Percentiles rank a stretch among this genome's conserved stretches.
phyloP scores from a whole-genome alignment of 2,797 vertebrate species.

The Molossus alvarezi region DNA sequence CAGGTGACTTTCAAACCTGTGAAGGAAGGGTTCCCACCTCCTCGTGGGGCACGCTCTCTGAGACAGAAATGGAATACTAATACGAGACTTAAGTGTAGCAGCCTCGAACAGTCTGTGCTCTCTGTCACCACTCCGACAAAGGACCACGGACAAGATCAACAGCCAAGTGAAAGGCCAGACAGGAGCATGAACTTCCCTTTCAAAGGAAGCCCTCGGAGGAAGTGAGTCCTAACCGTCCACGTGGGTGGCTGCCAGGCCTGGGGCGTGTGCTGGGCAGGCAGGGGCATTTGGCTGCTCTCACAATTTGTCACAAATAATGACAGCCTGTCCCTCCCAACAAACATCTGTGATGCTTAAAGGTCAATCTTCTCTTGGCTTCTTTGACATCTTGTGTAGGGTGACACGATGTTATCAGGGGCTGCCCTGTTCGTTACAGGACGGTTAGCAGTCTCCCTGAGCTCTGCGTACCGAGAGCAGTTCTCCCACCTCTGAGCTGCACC shows the following conservation, averaged over 20 bases:
- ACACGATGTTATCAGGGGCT: neutral
- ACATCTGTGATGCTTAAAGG: neutral
- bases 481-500: neutral
- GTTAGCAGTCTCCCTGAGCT: neutral
- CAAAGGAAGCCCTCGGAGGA: neutral
- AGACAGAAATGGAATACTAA: constrained; percentile 73
- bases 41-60: constrained; percentile 50
- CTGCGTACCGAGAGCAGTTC: neutral
- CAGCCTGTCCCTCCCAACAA: neutral
- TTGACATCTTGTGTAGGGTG: neutral
- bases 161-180: neutral
- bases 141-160: neutral
- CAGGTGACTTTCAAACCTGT: constrained; percentile 47
- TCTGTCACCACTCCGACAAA: constrained; percentile 40
- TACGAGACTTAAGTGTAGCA: constrained; percentile 27
- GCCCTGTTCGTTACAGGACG: neutral
- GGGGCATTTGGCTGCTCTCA: neutral
- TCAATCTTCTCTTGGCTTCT: constrained; percentile 2
- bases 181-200: neutral
- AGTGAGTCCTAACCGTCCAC: neutral
- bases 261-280: neutral
- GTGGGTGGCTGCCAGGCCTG: neutral
- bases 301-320: neutral
- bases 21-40: constrained; percentile 72
- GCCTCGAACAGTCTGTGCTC: constrained; percentile 29